Evolutionary conservation across 1,140 invertebrate species (phyloP), one percentile per base, ranked within the genome.

Genomic region (Dysdera silvatica): DNA sequence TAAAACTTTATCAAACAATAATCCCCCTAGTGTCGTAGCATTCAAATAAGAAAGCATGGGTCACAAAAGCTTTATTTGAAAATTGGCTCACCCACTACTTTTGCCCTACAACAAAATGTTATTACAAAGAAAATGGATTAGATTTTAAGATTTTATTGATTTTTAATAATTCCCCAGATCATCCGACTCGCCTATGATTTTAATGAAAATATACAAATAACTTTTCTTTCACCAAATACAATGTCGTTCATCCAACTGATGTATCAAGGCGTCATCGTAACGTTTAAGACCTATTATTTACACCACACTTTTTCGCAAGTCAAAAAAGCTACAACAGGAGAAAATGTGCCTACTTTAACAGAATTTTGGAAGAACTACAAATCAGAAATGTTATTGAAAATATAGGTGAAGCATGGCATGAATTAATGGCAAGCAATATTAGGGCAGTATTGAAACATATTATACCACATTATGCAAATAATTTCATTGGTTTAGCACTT

Each of bases 241-340:
- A 58, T 55, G 0, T 33, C 62, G 16, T 20, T 47, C 8, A 31
- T 67, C 10, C 66, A 65, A 51, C 62, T 62, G 5, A 43, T 68
- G 28, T 61, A 65, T 23, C 56, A 65, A 28, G 66, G 62, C 14
- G 33, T 65, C 14, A 55, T 52, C 10, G 40, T 60, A 26, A 40
- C 35, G 2, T 68, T 65, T 43, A 68, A 65, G 40, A 35, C 57
- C 24, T 57, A 51, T 54, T 68, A 68, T 37, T 32, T 65, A 23
- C 29, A 35, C 56, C 29, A 41, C 23, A 16, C 28, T 57, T 57
- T 57, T 57, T 24, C 33, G 16, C 16, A 26, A 57, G 26, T 29
- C 16, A 28, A 28, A 52, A 14, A n/a, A 12, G 49, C 49, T 20
- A 57, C 55, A 57, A 37, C 35, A 14, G n/a, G 55, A 52, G 1